Conservation (phyloP, 2,888 invertebrate genomes). For the Glomeris marginata region DNA sequence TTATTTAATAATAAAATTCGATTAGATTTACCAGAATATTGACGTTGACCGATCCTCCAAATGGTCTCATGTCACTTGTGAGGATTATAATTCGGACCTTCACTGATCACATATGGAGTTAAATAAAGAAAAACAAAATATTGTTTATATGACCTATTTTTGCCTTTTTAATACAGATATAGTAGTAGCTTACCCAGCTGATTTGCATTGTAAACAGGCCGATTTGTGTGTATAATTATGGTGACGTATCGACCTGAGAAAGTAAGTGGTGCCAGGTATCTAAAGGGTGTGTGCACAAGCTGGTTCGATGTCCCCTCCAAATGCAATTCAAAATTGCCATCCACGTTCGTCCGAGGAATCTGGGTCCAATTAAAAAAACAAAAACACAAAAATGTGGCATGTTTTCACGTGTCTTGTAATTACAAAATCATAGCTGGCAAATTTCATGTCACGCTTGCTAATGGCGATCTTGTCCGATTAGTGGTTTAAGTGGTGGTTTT, state of each 20-base stretch:
- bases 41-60: conserved; percentile 78
- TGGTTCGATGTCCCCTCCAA: conserved; percentile 58
- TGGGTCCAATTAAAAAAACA: conserved; percentile 24
- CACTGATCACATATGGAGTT: conserved; percentile 37
- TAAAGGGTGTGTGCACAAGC: conserved; percentile 60
- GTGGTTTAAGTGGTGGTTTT: not conserved
- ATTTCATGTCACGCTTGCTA: not conserved
- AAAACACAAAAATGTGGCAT: not conserved
- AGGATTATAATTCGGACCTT: conserved; percentile 83
- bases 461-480: not conserved
- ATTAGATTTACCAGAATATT: conserved; percentile 62
- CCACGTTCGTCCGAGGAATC: conserved; percentile 69
- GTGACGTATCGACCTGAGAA: conserved; percentile 33
- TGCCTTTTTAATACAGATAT: no score
- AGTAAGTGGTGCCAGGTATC: conserved; percentile 29
- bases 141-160: not conserved
- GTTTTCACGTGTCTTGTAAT: not conserved
- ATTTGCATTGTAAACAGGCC: conserved; percentile 30
- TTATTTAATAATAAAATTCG: conserved; percentile 1
- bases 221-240: conserved; percentile 33
- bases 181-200: conserved; percentile 8
- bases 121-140: not conserved
- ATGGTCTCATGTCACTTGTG: conserved; percentile 77
- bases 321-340: conserved; percentile 66
- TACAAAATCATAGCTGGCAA: not conserved